A percentile compares a stretch with the other conserved stretches of the same genome.
These are phyloP conservation scores for Cyaniris semiargus DNA, from an alignment of 2,888 invertebrate genomes.

Conservation along the genomic window DNA sequence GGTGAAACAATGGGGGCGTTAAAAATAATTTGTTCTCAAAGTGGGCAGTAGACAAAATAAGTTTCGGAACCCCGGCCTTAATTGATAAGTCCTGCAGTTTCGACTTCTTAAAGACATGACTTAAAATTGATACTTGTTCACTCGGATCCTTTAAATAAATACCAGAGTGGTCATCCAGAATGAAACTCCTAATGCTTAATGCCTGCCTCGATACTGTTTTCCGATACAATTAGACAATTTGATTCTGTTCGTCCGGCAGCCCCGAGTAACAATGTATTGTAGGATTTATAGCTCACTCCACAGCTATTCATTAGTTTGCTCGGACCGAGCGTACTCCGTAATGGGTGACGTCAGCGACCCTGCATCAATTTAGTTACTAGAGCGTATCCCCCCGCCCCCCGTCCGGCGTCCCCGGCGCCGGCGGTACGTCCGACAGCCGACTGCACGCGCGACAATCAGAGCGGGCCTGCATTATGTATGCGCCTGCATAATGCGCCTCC, in stretches of 20 bases:
- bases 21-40: too few species aligned
- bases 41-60: too few species aligned
- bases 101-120: not conserved
- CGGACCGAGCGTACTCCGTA: constrained; percentile 2
- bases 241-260: not conserved
- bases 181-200: too few species aligned
- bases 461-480: constrained; percentile 9
- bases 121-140: not conserved
- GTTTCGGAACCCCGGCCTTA: too few species aligned
- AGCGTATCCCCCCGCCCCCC: not conserved
- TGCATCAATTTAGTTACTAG: constrained; percentile 27
- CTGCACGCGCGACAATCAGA: constrained; percentile 14
- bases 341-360: constrained; percentile 28
- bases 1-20: too few species aligned
- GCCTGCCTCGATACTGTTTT: not conserved
- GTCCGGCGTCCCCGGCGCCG: too few species aligned
- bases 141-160: not conserved
- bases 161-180: not conserved
- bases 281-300: constrained; percentile 1
- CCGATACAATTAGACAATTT: not conserved
- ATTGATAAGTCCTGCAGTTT: too few species aligned
- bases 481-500: constrained; percentile 8
- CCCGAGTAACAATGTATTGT: not conserved
- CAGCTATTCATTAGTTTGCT: not conserved
- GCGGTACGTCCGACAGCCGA: constrained; percentile 8